Percentiles rank a stretch among this genome's conserved stretches.
phyloP scores from a whole-genome alignment of 2,888 invertebrate species.

The Belgica antarctica region DNA sequence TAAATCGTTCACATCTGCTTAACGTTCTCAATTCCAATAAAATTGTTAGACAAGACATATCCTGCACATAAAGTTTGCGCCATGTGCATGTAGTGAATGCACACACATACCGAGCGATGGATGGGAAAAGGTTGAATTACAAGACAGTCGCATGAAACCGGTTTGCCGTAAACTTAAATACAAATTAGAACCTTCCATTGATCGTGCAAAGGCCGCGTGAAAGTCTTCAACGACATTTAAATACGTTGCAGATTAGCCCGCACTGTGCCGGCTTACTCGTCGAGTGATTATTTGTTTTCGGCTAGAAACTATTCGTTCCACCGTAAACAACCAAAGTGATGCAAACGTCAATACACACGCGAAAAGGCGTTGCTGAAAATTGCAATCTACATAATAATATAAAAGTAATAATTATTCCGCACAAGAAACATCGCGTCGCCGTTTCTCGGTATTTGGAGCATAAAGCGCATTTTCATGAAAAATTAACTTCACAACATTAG shows the following conservation, averaged over 20 bases:
- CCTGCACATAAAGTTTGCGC: constrained; percentile 21
- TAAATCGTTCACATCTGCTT: constrained; percentile 43
- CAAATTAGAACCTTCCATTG: constrained; percentile 23
- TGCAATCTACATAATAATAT: constrained; percentile 25
- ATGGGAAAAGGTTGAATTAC: constrained; percentile 3
- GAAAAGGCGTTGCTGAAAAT: background rate
- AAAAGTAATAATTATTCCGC: background rate
- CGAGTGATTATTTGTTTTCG: background rate
- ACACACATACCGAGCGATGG: background rate
- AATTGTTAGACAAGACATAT: constrained; percentile 25
- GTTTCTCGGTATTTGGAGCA: constrained; percentile 7
- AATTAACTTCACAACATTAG: too few species aligned
- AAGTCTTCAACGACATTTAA: too few species aligned
- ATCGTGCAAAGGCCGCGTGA: too few species aligned
- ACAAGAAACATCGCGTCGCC: background rate
- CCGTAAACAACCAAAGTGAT: too few species aligned
- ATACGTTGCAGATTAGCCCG: too few species aligned
- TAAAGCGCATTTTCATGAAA: constrained; percentile 2
- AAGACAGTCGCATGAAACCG: constrained; percentile 3
- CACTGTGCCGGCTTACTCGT: constrained; percentile 3
- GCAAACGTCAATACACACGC: constrained; percentile 9
- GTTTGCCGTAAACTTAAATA: background rate
- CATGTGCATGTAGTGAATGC: constrained; percentile 8
- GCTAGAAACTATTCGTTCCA: background rate
- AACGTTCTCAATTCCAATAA: constrained; percentile 1